Evolutionary conservation across 2,888 invertebrate species (phyloP), one percentile per base, ranked within the genome.

Genomic region (Hecatera dysodea): DNA sequence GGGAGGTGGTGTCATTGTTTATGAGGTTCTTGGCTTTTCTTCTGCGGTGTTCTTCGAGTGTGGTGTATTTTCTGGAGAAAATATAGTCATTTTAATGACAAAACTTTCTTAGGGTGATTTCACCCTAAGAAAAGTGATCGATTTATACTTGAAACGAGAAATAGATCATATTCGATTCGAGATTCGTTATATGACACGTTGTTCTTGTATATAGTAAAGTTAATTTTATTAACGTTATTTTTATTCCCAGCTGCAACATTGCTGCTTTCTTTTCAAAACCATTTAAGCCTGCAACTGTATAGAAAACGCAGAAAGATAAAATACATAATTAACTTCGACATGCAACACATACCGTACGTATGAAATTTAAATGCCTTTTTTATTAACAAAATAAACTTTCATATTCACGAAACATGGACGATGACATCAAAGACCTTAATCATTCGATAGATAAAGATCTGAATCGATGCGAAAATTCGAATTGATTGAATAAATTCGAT

Each of bases 401-500:
- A 66, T 70, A 78, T 72, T 52, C 66, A 66, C 67, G 59, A 72
- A 63, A 64, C 60, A 53, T 77, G 74, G 60, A 81, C 81, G 81
- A 83, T 81, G 82, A 78, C 78, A 78, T 42, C 22, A 53, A 61
- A 67, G 72, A 85, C 85, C 87, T 72, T 87, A 86, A 89, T 90
- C 88, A 90, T 86, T 84, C 80, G 78, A 83, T 82, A 86, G 92
- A 93, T 92, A 90, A 75, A 86, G 85, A 92, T 92, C 91, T 90
- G 86, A 82, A 87, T 88, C 86, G 87, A 87, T 89, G 83, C 87
- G 83, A 87, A 90, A 88, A 85, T 77, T 81, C 81, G 87, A 85
- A 89, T 89, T 90, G 90, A 93, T 93, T 92, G 90, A 92, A 92
- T 91, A 90, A 89, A 90, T 86, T 87, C 86, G 88, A 89, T 83